Base-by-base conservation (phyloP, 2,113 vertebrate genomes). In the Propithecus coquereli region DNA sequence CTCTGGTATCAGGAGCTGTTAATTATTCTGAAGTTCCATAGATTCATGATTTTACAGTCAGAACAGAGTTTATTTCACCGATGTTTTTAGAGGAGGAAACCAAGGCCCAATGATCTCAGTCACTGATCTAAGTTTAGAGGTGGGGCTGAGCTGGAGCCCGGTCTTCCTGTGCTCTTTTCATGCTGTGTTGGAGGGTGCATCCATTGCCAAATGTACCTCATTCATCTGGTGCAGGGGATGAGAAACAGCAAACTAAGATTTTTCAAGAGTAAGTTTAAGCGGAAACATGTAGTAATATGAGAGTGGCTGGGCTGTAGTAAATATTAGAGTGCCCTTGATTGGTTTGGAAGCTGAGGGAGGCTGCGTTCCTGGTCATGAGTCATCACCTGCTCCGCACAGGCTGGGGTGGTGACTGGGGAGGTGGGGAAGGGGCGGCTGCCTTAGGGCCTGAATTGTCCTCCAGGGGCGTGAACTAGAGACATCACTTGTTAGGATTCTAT, bases 301-400 rank as follows among this genome's bases (percentile, higher is more conserved):
- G 23, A 22, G 2, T 4, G 45, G 52, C 73, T 0, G 2, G 40
- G 81, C 52, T 5, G 37, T 0, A 0, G 40, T 43, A 43, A 43
- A 43, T 43, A 43, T 43, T 43, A 43, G 40, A 43, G 40, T 1
- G 61, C 25, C 57, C 80, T 27, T 8, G n/a, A 2, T 25, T n/a
- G 54, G 9, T 30, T n/a, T 40, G 84, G 40, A 13, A 34, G 27
- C 47, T 13, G 8, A 10, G 32, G 34, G 81, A n/a, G 7, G 74
- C 59, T 9, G 14, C 1, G 0, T 14, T 37, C 45, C 6, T 3
- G 66, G 80, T 25, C 13, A 0, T 1, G 11, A 27, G 32, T 13
- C 0, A 0, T n/a, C 2, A 4, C n/a, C 70, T 65, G 45, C 54
- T 0, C 17, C 11, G 34, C 34, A 6, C 32, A 45, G 40, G 66